A percentile compares a stretch with the other conserved stretches of the same genome.
Conservation (phyloP, 1,140 invertebrate genomes). For the Luehdorfia chinensis region DNA sequence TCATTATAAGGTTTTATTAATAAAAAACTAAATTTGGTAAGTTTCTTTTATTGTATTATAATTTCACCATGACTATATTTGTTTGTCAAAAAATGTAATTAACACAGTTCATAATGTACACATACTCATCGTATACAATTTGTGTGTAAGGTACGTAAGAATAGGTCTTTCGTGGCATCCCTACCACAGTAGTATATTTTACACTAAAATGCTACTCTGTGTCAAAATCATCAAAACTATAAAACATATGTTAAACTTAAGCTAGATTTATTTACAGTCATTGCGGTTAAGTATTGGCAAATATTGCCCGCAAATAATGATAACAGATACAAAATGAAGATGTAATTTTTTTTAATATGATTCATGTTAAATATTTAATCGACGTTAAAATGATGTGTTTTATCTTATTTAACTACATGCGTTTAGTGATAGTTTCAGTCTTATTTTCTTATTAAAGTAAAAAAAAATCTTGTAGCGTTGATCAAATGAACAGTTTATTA, state of each 20-base stretch:
- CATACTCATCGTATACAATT: not conserved
- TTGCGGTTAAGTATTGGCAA: not conserved
- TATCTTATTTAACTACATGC: too few relatives aligned
- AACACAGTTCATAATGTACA: slow-evolving; percentile 14
- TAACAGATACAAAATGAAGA: too few relatives aligned
- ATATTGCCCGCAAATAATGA: not conserved
- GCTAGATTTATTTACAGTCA: slow-evolving; percentile 16
- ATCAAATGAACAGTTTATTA: too few relatives aligned
- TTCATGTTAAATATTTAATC: too few relatives aligned
- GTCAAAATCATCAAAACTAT: slow-evolving; percentile 30
- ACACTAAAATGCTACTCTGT: slow-evolving; percentile 56
- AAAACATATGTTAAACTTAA: slow-evolving; percentile 22
- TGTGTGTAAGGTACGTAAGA: slow-evolving; percentile 14
- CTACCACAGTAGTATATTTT: slow-evolving; percentile 59
- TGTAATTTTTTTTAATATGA: too few relatives aligned
- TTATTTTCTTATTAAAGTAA: too few relatives aligned
- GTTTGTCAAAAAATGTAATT: slow-evolving; percentile 7
- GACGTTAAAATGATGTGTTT: too few relatives aligned
- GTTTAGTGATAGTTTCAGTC: too few relatives aligned
- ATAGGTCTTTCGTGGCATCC: slow-evolving; percentile 26
- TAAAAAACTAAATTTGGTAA: too few relatives aligned
- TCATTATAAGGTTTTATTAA: too few relatives aligned
- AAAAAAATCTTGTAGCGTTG: too few relatives aligned
- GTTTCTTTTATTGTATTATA: slow-evolving; percentile 5
- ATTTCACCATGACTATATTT: slow-evolving; percentile 13